These are phyloP conservation scores for Mormoops blainvillei DNA, from an alignment of 2,113 vertebrate genomes.

Conservation along the genomic window DNA sequence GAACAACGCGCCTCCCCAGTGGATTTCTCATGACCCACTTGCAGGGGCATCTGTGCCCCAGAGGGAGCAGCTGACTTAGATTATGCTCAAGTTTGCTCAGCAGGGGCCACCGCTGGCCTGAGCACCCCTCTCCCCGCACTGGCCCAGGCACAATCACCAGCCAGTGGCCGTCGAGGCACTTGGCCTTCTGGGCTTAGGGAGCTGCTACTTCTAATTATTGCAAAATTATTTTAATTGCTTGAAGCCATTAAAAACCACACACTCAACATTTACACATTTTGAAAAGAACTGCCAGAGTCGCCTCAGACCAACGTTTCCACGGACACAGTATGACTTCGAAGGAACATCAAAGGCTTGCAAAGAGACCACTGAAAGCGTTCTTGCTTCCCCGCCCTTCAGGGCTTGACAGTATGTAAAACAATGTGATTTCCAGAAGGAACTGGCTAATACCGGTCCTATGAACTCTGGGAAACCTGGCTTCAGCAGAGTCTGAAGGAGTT, in stretches of 20 bases:
- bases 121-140: constrained; percentile 50
- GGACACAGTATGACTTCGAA: constrained; percentile 58
- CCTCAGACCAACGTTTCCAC: constrained; percentile 46
- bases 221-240: constrained; percentile 69
- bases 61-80: constrained; percentile 45
- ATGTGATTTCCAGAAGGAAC: constrained; percentile 60
- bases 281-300: constrained; percentile 46
- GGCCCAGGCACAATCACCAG: constrained; percentile 25
- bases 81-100: neutral
- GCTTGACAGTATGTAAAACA: constrained; percentile 13
- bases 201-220: constrained; percentile 61
- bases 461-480: neutral
- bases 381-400: constrained; percentile 40
- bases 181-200: constrained; percentile 36
- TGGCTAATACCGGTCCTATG: neutral
- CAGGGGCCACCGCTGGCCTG: constrained; percentile 37
- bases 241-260: constrained; percentile 60
- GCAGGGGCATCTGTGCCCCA: constrained; percentile 16
- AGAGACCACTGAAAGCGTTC: constrained; percentile 58
- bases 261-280: constrained; percentile 49
- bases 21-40: constrained; percentile 30
- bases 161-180: neutral
- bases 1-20: neutral
- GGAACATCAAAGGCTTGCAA: constrained; percentile 68
- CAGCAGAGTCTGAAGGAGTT: neutral